Conservation (phyloP, 2,888 invertebrate genomes). For the Automeris io region DNA sequence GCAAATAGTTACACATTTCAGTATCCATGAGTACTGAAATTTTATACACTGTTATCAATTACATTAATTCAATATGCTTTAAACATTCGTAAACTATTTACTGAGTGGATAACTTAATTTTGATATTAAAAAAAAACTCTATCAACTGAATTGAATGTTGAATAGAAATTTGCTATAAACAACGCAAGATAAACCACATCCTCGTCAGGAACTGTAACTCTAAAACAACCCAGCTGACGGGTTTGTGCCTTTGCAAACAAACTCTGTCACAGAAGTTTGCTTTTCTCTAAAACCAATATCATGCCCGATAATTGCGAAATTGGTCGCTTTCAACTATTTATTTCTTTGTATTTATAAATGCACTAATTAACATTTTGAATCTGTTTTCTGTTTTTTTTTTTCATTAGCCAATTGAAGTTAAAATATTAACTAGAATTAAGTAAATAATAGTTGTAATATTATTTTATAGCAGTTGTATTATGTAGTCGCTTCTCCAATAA, state of each 20-base stretch:
- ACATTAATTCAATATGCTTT: too few relatives aligned
- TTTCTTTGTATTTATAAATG: neutral
- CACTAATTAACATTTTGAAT: too few relatives aligned
- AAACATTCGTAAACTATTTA: too few relatives aligned
- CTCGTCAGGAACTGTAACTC: constrained; percentile 27
- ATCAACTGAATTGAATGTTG: neutral
- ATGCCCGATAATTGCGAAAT: neutral
- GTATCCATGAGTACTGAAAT: too few relatives aligned
- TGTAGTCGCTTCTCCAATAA: too few relatives aligned
- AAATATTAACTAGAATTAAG: too few relatives aligned
- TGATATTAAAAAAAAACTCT: too few relatives aligned
- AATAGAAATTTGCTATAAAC: constrained; percentile 6
- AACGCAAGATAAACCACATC: constrained; percentile 17
- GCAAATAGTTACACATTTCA: neutral
- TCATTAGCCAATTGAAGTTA: too few relatives aligned
- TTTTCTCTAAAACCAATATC: constrained; percentile 7
- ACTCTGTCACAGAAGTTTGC: constrained; percentile 20
- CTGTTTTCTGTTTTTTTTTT: too few relatives aligned
- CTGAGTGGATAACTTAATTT: too few relatives aligned
- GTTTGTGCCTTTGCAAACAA: constrained; percentile 29
- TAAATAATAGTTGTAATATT: too few relatives aligned
- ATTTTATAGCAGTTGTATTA: too few relatives aligned
- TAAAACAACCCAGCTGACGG: constrained; percentile 35
- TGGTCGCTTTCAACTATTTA: neutral
- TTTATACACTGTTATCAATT: neutral